Evolutionary conservation across 1,140 invertebrate species (phyloP).

Genomic region (Drosophila ananassae): DNA sequence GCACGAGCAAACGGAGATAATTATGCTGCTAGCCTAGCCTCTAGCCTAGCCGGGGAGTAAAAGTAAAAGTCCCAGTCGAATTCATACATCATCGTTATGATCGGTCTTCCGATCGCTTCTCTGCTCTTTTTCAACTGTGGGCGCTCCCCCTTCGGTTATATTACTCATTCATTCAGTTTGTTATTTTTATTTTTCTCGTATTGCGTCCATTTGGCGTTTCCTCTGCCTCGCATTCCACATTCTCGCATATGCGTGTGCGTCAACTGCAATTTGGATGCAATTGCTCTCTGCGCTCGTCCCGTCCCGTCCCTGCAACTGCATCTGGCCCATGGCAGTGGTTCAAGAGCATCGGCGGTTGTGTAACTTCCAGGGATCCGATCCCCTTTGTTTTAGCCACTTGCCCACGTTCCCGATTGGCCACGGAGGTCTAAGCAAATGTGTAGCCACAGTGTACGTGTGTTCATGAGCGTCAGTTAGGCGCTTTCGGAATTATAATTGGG

Average conservation of each 20-base stretch:
- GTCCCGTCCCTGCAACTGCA: constrained; percentile 18
- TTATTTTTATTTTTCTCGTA: constrained; percentile 23
- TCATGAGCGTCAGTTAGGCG: constrained; percentile 10
- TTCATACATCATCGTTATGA: constrained; percentile 54
- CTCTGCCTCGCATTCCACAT: constrained; percentile 41
- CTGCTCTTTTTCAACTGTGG: constrained; percentile 19
- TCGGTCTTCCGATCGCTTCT: constrained; percentile 11
- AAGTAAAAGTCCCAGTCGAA: constrained; percentile 66
- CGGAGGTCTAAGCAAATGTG: constrained; percentile 12
- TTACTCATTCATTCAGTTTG: constrained; percentile 42
- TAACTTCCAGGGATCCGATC: constrained; percentile 30
- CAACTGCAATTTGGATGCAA: constrained; percentile 47
- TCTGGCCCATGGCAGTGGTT: constrained; percentile 30
- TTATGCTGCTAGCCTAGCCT: constrained; percentile 29
- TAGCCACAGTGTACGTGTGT: constrained; percentile 38
- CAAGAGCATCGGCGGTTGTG: constrained; percentile 38
- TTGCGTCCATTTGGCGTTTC: constrained; percentile 37
- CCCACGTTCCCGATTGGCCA: constrained; percentile 44
- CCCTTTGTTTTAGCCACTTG: constrained; percentile 19
- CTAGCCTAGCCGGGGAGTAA: constrained; percentile 18
- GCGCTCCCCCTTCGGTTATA: constrained; percentile 17
- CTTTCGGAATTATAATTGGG: constrained; percentile 24
- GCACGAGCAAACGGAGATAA: constrained; percentile 56
- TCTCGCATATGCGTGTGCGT: constrained; percentile 47
- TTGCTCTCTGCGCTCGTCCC: constrained; percentile 14